These are phyloP conservation scores for Betta splendens DNA, from an alignment of 2,797 vertebrate species.

Conservation along the genomic window DNA sequence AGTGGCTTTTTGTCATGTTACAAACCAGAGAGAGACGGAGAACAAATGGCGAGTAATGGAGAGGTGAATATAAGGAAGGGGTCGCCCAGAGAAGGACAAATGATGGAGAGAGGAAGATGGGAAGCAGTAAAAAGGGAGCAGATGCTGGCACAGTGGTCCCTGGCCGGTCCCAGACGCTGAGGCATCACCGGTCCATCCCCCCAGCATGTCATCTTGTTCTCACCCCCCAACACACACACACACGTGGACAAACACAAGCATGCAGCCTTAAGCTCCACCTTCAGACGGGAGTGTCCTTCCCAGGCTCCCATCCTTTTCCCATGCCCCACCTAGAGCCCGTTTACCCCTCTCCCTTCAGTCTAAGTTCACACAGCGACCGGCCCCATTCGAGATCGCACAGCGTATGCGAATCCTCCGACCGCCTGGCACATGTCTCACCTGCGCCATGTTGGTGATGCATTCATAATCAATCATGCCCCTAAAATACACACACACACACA, in stretches of 20 bases:
- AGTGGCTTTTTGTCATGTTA: slow-evolving; percentile 40
- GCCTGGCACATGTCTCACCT: slow-evolving; percentile 43
- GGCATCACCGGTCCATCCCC: slow-evolving; percentile 64
- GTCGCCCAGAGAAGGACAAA: neutral
- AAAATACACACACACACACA: slow-evolving; percentile 37
- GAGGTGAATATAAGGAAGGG: neutral
- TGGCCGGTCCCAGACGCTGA: slow-evolving; percentile 60
- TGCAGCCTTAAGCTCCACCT: slow-evolving; percentile 47
- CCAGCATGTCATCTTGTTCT: slow-evolving; percentile 64
- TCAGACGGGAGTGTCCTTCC: slow-evolving; percentile 40
- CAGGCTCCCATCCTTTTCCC: slow-evolving; percentile 36
- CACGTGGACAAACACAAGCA: slow-evolving; percentile 37
- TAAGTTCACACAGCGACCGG: neutral
- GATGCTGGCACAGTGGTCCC: slow-evolving; percentile 75
- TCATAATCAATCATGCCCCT: slow-evolving; percentile 55
- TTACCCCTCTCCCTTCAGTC: slow-evolving; percentile 15
- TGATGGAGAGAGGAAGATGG: slow-evolving; percentile 14
- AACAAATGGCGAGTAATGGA: slow-evolving; percentile 1
- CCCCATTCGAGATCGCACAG: slow-evolving; percentile 11
- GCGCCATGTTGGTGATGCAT: slow-evolving; percentile 50
- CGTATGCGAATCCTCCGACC: slow-evolving; percentile 19
- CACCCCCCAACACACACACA: slow-evolving; percentile 26
- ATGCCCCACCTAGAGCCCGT: slow-evolving; percentile 44
- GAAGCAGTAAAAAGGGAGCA: slow-evolving; percentile 60
- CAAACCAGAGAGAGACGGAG: slow-evolving; percentile 7